Evolutionary conservation across 2,888 invertebrate species (phyloP), one percentile per base, ranked within the genome.

Genomic region (Tolmerus cingulatus): DNA sequence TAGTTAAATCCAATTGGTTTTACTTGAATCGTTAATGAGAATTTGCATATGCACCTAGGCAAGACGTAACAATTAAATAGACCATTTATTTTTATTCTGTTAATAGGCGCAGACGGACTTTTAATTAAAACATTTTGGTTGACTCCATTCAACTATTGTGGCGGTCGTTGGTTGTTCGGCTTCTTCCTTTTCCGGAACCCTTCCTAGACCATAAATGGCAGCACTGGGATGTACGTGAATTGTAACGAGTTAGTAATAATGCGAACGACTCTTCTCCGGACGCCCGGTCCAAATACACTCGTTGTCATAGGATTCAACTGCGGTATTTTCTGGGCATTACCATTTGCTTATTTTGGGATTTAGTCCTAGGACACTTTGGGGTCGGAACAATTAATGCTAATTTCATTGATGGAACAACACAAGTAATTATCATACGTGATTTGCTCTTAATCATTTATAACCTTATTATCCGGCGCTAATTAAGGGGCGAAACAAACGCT

Each of bases 341-440:
- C 23, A 51, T 46, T 79, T 79, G 51, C 43, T 78, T 79, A 79
- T 51, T 34, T 79, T 79, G 51, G 79, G 51, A 79, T 27, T 79
- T 79, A 79, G 79, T 79, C 30, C 51, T 46, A 30, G 46, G 30
- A 79, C 79, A 46, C 27, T 79, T 79, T 51, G 79, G 51, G 57
- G 51, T 27, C 27, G 51, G 51, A 46, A 8, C 51, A 79, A 79
- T 79, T 79, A 79, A 79, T 79, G 79, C 79, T 79, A 79, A 79
- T 79, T 51, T 79, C 79, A 79, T 79, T 79, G 79, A 79, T 79
- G 79, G 40, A 40, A 79, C 79, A 79, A 51, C 46, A 14, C 46
- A 51, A 79, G 46, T 79, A 79, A 79, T 79, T 79, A 79, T 51
- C 79, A 79, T 43, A 79, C 79, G 79, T 79, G 79, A 79, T 79